phyloP scores from a whole-genome alignment of 1,140 invertebrate species.

The Amphibalanus amphitrite region DNA sequence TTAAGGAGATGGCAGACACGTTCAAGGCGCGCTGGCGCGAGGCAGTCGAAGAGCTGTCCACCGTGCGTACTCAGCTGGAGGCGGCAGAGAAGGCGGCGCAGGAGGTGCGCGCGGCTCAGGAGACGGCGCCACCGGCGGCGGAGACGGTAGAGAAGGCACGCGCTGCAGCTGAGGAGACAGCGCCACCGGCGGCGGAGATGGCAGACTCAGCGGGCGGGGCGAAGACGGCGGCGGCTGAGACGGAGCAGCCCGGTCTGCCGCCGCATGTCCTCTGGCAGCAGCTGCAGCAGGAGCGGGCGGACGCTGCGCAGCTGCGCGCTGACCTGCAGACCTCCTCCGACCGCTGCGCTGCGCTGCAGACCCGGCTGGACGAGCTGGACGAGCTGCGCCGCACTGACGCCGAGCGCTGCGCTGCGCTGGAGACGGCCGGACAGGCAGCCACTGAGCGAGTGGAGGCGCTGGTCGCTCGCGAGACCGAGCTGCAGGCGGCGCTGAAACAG shows the following conservation, averaged over 20 bases:
- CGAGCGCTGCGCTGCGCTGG: background rate
- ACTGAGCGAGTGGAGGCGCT: slow-evolving; percentile 1
- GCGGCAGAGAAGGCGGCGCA: background rate
- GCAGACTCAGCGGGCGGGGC: too few relatives aligned
- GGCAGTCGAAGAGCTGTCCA: background rate
- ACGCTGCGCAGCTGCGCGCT: background rate
- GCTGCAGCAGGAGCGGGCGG: slow-evolving; percentile 7
- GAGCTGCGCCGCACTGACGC: background rate
- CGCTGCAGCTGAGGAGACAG: too few relatives aligned
- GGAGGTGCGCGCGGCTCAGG: background rate
- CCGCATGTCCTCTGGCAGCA: background rate
- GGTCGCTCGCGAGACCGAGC: background rate
- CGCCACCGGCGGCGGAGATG: too few relatives aligned
- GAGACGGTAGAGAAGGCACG: too few relatives aligned
- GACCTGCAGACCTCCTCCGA: background rate
- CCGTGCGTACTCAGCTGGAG: background rate
- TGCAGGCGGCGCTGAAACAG: background rate
- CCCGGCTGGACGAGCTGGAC: background rate
- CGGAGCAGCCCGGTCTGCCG: background rate
- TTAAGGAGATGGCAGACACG: background rate
- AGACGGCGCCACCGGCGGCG: too few relatives aligned
- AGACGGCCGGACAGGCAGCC: background rate
- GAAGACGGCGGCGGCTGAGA: too few relatives aligned
- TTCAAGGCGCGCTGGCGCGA: background rate
- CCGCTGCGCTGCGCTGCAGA: background rate